A percentile compares a stretch with the other conserved stretches of the same genome.
These are phyloP conservation scores for Pseudococcus jackbeardsleyi DNA, from an alignment of 2,888 invertebrate species.

Conservation along the genomic window DNA sequence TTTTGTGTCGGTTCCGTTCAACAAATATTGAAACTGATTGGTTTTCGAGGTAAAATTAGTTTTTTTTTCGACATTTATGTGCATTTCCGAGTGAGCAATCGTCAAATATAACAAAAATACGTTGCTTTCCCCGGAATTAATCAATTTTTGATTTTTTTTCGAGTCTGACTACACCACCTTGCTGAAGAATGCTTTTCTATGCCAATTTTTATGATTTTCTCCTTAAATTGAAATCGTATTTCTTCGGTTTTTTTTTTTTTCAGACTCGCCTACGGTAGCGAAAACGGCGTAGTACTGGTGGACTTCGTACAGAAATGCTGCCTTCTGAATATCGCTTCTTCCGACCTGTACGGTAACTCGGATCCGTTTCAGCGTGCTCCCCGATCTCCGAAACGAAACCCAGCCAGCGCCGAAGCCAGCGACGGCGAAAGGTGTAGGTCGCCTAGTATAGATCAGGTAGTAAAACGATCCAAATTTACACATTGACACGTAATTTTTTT, in stretches of 20 bases:
- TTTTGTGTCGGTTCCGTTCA: no score
- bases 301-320: slow-evolving; percentile 93
- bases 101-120: no score
- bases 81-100: no score
- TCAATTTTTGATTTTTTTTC: no score
- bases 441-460: slow-evolving; percentile 92
- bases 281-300: slow-evolving; percentile 93
- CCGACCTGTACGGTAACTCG: slow-evolving; percentile 90
- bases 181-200: no score
- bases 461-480: slow-evolving; percentile 35
- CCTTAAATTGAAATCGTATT: background rate
- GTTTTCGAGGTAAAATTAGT: no score
- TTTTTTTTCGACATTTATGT: no score
- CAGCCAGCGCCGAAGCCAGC: slow-evolving; percentile 71
- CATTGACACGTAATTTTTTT: slow-evolving; percentile 16
- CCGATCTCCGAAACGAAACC: slow-evolving; percentile 79
- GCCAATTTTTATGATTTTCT: no score
- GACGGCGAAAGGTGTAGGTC: slow-evolving; percentile 79
- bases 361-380: slow-evolving; percentile 88
- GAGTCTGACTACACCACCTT: no score
- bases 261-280: slow-evolving; percentile 98
- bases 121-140: no score
- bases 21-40: no score
- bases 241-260: slow-evolving; percentile 68
- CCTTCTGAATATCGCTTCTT: slow-evolving; percentile 88